phyloP scores from a whole-genome alignment of 1,140 invertebrate genomes.

The Drosophila lowei region DNA sequence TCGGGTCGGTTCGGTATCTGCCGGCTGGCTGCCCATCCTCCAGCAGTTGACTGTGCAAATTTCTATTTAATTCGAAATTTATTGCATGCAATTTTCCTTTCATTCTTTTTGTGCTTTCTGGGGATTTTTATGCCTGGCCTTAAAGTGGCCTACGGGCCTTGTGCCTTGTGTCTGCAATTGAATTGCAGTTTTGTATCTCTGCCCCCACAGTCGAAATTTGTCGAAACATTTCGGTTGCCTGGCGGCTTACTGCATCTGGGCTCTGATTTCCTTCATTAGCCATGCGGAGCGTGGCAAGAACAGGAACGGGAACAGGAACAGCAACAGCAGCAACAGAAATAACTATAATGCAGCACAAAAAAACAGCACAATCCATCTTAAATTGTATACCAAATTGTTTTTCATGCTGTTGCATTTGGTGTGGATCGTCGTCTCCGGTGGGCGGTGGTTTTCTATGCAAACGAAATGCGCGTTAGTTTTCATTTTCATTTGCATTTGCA shows the following conservation, averaged over 20 bases:
- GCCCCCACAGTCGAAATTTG: constrained; percentile 29
- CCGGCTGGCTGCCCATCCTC: too few relatives aligned
- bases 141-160: constrained; percentile 42
- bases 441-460: constrained; percentile 11
- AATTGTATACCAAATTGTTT: constrained; percentile 48
- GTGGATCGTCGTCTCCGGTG: background rate
- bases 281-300: constrained; percentile 17
- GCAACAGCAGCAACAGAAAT: background rate
- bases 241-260: constrained; percentile 3
- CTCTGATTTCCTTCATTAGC: constrained; percentile 63
- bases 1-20: constrained; percentile 7
- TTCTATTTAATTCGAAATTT: constrained; percentile 81
- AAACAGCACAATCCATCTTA: constrained; percentile 26
- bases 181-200: constrained; percentile 41
- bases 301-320: too few relatives aligned
- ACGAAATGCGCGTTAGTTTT: constrained; percentile 53
- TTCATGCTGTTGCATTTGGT: constrained; percentile 8
- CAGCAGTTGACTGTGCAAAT: constrained; percentile 64
- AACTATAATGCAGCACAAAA: constrained; percentile 31
- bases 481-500: constrained; percentile 64
- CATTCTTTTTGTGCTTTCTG: constrained; percentile 8
- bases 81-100: constrained; percentile 67
- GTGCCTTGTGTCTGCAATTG: constrained; percentile 33
- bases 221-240: constrained; percentile 25
- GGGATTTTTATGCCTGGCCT: constrained; percentile 13